Evolutionary conservation across 2,113 vertebrate genomes (phyloP), one percentile per base, ranked within the genome.

Genomic region (Salvelinus fontinalis): DNA sequence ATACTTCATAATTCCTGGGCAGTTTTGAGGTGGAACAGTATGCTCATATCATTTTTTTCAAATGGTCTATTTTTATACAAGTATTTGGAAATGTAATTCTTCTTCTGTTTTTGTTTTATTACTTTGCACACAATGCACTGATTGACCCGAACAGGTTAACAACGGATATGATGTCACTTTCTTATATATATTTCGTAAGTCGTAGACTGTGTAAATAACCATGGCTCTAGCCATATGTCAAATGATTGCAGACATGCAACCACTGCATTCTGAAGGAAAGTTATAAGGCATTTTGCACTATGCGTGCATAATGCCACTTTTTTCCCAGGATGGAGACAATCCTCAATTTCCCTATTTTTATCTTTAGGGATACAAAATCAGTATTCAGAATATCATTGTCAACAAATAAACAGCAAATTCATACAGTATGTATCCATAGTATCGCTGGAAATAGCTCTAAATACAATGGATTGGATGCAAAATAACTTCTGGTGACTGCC

Each of bases 121-220:
- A 74, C 73, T 44, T 76, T 73, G 79, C 65, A 22, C 26, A 67
- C 76, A 85, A 84, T 88, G 88, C 87, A 91, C 86, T 91, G 51
- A 79, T 69, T 84, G 77, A 85, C 81, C 81, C 77, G 64, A 79
- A 59, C 65, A 78, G 79, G 85, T 89, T 78, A 83, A 68, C 57
- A 67, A 54, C 14, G 5, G 16, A 88, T 71, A 71, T 86, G 88
- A 92, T 92, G 91, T 92, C 89, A 87, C 81, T 84, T 88, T 87
- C 24, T 77, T 18, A 89, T 83, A 84, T 88, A 83, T 81, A 81
- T 79, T 73, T 6, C 26, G 49, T 22, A 16, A 49, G 44, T 16
- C 51, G 16, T 54, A 54, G 51, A 54, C 51, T 68, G 64, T 77
- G 74, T 59, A 81, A 77, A 80, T 67, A 49, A 54, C 62, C 18